A percentile compares a stretch with the other conserved stretches of the same genome.
Evolutionary conservation across 1,140 invertebrate genomes (phyloP).

Genomic region (Aphis gossypii): DNA sequence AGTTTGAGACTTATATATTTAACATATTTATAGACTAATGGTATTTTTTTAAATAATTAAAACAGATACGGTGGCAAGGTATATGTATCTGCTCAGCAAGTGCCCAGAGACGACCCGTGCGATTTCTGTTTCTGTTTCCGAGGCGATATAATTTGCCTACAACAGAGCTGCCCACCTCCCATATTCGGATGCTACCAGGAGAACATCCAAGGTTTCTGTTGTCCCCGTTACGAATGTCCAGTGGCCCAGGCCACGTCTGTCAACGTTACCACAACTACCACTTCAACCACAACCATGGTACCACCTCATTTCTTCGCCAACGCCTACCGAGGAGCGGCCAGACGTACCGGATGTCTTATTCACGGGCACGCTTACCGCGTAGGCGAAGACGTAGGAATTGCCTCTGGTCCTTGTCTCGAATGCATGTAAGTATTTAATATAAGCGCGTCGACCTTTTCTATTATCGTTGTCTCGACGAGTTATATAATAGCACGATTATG

Average conservation of each 20-base stretch:
- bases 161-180: conserved; percentile 93
- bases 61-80: conserved; percentile 84
- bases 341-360: conserved; percentile 82
- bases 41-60: background rate
- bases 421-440: conserved; percentile 81
- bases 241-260: conserved; percentile 81
- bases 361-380: conserved; percentile 81
- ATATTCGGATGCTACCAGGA: conserved; percentile 89
- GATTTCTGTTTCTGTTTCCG: conserved; percentile 97
- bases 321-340: conserved; percentile 76
- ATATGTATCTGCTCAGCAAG: conserved; percentile 93
- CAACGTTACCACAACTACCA: conserved; percentile 82
- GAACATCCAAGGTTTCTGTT: conserved; percentile 91
- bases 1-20: no score
- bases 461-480: background rate
- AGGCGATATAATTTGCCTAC: conserved; percentile 93
- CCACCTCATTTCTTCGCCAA: conserved; percentile 82
- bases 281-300: conserved; percentile 84
- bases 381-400: conserved; percentile 80
- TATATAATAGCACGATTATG: background rate
- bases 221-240: conserved; percentile 91
- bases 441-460: background rate
- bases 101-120: conserved; percentile 90
- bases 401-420: conserved; percentile 88
- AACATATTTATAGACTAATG: background rate